These are phyloP conservation scores for Pyrocoelia pectoralis DNA, from an alignment of 2,888 invertebrate genomes.

Conservation along the genomic window DNA sequence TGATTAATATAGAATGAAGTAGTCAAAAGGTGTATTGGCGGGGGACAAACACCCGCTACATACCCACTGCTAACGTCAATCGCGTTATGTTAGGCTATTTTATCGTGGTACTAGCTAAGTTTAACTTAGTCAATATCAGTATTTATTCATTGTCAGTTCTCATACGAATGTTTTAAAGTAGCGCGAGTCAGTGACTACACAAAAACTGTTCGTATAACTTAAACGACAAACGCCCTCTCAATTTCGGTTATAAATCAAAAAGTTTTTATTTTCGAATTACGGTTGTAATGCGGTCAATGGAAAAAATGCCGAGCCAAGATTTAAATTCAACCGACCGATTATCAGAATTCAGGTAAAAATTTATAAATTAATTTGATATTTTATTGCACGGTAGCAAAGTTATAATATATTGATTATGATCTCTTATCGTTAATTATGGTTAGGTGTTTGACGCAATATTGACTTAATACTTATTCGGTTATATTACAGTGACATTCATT, in stretches of 20 bases:
- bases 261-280: slow-evolving; percentile 12
- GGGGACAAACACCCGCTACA: slow-evolving; percentile 30
- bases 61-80: slow-evolving; percentile 40
- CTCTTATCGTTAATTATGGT: background rate
- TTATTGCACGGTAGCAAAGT: background rate
- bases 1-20: slow-evolving; percentile 29
- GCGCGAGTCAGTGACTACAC: background rate
- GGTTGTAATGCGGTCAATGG: slow-evolving; percentile 37
- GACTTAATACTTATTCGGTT: too few relatives aligned
- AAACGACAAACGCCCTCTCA: background rate
- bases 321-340: slow-evolving; percentile 46
- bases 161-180: slow-evolving; percentile 13
- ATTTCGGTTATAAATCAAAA: slow-evolving; percentile 1
- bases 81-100: slow-evolving; percentile 41
- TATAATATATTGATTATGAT: background rate
- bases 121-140: slow-evolving; percentile 39
- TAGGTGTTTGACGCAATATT: background rate
- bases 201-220: slow-evolving; percentile 3
- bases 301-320: slow-evolving; percentile 43
- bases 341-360: slow-evolving; percentile 49
- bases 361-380: background rate
- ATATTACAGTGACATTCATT: too few relatives aligned
- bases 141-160: slow-evolving; percentile 34
- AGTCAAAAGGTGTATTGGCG: slow-evolving; percentile 14
- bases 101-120: slow-evolving; percentile 40